These are phyloP conservation scores for Pempheris klunzingeri DNA, from an alignment of 2,797 vertebrate genomes.

Conservation along the genomic window DNA sequence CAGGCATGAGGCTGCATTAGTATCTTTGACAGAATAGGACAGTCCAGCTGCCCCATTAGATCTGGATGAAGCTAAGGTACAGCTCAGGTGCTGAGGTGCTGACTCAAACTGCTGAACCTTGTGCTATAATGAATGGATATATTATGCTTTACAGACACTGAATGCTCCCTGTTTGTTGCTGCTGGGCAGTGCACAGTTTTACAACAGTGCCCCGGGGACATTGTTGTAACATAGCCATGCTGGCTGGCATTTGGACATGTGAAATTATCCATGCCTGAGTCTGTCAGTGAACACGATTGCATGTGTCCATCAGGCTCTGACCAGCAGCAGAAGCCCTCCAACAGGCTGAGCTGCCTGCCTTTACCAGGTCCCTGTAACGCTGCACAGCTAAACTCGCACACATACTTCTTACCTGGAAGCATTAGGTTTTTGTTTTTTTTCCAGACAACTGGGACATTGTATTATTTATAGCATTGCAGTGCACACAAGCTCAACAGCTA, in stretches of 20 bases:
- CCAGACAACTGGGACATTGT: constrained; percentile 52
- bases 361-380: constrained; percentile 22
- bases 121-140: constrained; percentile 59
- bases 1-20: constrained; percentile 22
- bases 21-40: constrained; percentile 20
- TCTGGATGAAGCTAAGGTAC: constrained; percentile 27
- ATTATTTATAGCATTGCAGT: constrained; percentile 65
- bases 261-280: constrained; percentile 64
- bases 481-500: constrained; percentile 47
- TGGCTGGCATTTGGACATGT: constrained; percentile 67
- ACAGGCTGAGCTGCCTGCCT: constrained; percentile 22
- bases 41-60: constrained; percentile 54
- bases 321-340: constrained; percentile 49
- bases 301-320: constrained; percentile 66
- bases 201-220: constrained; percentile 60
- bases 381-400: constrained; percentile 40
- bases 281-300: constrained; percentile 64
- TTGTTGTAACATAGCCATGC: constrained; percentile 50
- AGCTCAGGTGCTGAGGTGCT: constrained; percentile 42
- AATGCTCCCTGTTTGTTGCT: constrained; percentile 62
- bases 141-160: constrained; percentile 55
- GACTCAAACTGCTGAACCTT: constrained; percentile 54
- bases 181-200: constrained; percentile 54
- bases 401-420: constrained; percentile 39
- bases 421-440: constrained; percentile 48